These are phyloP conservation scores for Panurus biarmicus DNA, from an alignment of 2,113 vertebrate species.

Conservation along the genomic window DNA sequence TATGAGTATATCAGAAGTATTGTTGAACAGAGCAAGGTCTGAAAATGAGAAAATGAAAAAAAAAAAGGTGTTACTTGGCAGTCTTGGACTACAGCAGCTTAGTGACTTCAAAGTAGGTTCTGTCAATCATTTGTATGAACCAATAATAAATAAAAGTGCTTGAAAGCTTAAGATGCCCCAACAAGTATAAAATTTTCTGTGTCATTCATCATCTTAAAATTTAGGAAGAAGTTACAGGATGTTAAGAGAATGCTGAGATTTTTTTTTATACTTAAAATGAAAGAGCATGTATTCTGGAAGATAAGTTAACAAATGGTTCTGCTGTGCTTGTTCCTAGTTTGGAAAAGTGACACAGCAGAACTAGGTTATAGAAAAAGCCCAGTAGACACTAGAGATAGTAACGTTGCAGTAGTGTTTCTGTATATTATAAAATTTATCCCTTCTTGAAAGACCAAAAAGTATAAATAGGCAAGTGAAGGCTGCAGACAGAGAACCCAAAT, in stretches of 20 bases:
- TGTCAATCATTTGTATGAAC: not conserved
- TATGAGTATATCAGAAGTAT: not conserved
- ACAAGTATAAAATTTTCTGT: not conserved
- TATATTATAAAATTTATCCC: not conserved
- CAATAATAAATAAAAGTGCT: not conserved
- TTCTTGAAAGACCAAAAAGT: not conserved
- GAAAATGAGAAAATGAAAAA: not conserved
- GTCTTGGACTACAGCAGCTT: not conserved
- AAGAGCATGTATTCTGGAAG: not conserved
- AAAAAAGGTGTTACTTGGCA: not conserved
- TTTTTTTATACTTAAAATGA: not conserved
- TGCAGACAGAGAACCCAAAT: not conserved
- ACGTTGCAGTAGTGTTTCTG: accelerated
- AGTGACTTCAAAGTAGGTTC: not conserved
- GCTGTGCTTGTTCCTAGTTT: not conserved
- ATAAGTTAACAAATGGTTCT: not conserved
- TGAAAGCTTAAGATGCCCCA: not conserved
- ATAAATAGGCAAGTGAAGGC: not conserved
- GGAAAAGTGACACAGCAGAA: not conserved
- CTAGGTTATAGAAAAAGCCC: accelerated
- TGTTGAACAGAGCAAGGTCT: not conserved
- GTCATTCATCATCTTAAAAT: not conserved
- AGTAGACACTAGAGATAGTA: not conserved
- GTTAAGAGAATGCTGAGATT: not conserved
- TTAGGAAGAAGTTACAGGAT: not conserved